Percentiles rank a stretch among this genome's conserved stretches.
These are phyloP conservation scores for Scrobipalpa costella DNA, from an alignment of 2,888 invertebrate genomes.

Conservation along the genomic window DNA sequence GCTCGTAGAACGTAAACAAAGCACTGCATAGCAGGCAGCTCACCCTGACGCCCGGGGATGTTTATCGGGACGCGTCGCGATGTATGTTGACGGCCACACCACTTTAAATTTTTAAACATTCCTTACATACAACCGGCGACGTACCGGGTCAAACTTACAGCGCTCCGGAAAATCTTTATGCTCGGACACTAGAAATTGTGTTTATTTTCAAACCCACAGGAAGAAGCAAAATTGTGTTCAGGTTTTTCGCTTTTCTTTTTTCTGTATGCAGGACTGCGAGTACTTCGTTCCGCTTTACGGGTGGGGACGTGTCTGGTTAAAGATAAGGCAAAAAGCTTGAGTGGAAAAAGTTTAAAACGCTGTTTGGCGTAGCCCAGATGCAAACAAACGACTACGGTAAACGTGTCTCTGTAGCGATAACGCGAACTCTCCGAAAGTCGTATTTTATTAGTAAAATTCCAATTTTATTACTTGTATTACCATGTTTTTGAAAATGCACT, in stretches of 20 bases:
- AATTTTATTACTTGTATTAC: too few relatives aligned
- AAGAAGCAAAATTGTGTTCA: conserved; percentile 13
- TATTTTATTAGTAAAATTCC: too few relatives aligned
- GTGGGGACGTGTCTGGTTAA: conserved; percentile 9
- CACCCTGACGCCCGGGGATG: conserved; percentile 61
- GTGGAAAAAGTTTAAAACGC: conserved; percentile 5
- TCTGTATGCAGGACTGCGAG: conserved; percentile 5
- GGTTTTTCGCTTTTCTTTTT: conserved; percentile 11
- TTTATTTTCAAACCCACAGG: conserved; percentile 10
- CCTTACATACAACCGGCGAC: conserved; percentile 35
- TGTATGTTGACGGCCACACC: conserved; percentile 57
- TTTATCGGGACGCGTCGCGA: conserved; percentile 63
- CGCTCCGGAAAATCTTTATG: conserved; percentile 29
- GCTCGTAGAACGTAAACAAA: conserved; percentile 50
- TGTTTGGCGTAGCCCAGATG: conserved; percentile 7
- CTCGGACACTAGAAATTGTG: conserved; percentile 25
- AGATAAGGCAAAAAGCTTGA: conserved; percentile 5
- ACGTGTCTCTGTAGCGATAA: neutral
- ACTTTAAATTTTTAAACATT: conserved; percentile 66
- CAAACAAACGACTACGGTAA: neutral
- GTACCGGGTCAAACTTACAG: conserved; percentile 30
- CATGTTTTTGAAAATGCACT: neutral
- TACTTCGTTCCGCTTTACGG: conserved; percentile 13
- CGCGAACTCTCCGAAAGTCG: neutral
- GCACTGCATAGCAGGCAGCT: conserved; percentile 33